Percentiles rank a stretch among this genome's conserved stretches.
Conservation (phyloP, 2,113 vertebrate species). For the Aphyosemion australe region DNA sequence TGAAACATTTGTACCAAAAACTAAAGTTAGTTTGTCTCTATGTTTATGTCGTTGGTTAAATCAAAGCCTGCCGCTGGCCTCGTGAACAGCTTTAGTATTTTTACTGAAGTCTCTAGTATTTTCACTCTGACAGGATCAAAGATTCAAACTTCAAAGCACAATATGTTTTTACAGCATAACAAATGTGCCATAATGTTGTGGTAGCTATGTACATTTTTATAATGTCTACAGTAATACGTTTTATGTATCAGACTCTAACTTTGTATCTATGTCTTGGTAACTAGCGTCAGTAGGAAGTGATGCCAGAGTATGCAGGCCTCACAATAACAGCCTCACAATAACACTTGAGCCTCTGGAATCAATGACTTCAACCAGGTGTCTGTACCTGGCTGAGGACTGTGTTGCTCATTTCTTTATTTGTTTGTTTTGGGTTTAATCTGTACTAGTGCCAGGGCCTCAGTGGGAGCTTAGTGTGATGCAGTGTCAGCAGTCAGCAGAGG, state of each 20-base stretch:
- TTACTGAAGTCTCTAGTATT: slow-evolving; percentile 2
- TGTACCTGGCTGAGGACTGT: slow-evolving; percentile 22
- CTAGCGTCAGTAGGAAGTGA: too few relatives aligned
- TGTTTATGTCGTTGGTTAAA: neutral
- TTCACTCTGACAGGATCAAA: neutral
- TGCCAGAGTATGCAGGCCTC: too few relatives aligned
- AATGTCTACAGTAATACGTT: slow-evolving; percentile 20
- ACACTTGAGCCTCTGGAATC: neutral
- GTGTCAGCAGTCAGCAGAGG: slow-evolving; percentile 34
- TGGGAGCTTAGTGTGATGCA: slow-evolving; percentile 34
- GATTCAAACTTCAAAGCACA: neutral
- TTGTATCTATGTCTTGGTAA: slow-evolving; percentile 12
- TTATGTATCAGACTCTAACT: neutral
- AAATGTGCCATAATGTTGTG: slow-evolving; percentile 7
- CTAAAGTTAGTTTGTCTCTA: neutral
- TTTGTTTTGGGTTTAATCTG: slow-evolving; percentile 31
- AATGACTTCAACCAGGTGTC: slow-evolving; percentile 17
- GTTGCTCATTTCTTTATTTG: neutral
- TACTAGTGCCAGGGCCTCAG: slow-evolving; percentile 41
- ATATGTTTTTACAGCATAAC: slow-evolving; percentile 9
- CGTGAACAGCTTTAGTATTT: slow-evolving; percentile 3
- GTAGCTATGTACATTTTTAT: slow-evolving; percentile 38
- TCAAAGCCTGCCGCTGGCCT: neutral
- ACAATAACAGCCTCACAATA: too few relatives aligned
- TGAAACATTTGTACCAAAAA: neutral